These are phyloP conservation scores for Neoaliturus tenellus DNA, from an alignment of 2,888 invertebrate genomes.

Conservation along the genomic window DNA sequence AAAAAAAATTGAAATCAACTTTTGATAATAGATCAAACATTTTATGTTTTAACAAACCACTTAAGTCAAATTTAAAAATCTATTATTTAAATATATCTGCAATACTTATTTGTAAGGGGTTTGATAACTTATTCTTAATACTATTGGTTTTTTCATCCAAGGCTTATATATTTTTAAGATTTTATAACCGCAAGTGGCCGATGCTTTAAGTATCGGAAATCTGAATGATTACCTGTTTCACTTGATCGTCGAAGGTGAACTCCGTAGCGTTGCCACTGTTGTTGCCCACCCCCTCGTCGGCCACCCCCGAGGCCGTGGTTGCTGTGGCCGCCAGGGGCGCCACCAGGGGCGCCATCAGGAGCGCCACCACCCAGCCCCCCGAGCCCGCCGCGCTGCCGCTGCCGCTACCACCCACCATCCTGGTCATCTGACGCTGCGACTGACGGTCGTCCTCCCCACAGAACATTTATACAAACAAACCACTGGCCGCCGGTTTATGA, in stretches of 20 bases:
- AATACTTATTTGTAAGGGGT: too few species aligned
- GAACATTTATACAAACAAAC: slow-evolving; percentile 32
- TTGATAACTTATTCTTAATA: too few species aligned
- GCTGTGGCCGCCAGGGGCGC: background rate
- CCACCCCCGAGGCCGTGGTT: background rate
- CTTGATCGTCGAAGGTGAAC: background rate
- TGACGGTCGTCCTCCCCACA: background rate
- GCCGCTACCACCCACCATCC: background rate
- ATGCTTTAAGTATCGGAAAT: too few species aligned
- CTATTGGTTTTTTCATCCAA: too few species aligned
- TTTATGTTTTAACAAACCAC: too few species aligned
- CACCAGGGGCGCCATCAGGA: background rate
- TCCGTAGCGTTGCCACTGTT: background rate
- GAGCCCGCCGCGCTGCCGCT: too few species aligned
- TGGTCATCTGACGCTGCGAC: background rate
- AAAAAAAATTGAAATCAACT: too few species aligned
- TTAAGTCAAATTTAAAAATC: too few species aligned
- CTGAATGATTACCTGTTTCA: slow-evolving; percentile 1
- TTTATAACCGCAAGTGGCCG: too few species aligned
- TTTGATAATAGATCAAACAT: too few species aligned
- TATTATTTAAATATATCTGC: too few species aligned
- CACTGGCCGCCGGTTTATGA: slow-evolving; percentile 10
- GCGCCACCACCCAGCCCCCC: background rate
- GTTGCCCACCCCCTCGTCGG: background rate
- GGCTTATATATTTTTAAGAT: too few species aligned